Conservation (phyloP, 2,797 vertebrate genomes). For the Diplodus puntazzo region DNA sequence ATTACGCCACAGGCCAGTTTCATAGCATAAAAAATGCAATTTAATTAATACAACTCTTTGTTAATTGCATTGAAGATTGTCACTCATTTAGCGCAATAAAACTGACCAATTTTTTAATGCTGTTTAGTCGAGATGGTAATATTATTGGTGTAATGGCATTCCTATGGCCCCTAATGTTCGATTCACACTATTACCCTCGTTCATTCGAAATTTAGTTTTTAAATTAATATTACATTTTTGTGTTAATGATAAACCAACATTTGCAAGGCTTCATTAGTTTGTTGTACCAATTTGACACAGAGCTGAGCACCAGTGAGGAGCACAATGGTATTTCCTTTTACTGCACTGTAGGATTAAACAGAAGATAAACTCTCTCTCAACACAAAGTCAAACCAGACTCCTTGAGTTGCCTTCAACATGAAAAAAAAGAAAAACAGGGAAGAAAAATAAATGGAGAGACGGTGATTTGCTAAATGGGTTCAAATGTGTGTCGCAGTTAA, state of each 20-base stretch:
- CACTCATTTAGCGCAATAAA: constrained; percentile 47
- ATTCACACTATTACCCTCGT: constrained; percentile 74
- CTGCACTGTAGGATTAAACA: constrained; percentile 26
- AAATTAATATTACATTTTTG: constrained; percentile 76
- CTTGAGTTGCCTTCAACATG: constrained; percentile 63
- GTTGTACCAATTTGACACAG: constrained; percentile 64
- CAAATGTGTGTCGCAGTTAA: constrained; percentile 88
- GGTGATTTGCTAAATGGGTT: constrained; percentile 89
- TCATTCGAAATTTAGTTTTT: constrained; percentile 67
- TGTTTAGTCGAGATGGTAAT: constrained; percentile 64
- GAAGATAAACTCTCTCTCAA: constrained; percentile 15
- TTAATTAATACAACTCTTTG: constrained; percentile 51
- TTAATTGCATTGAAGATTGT: constrained; percentile 55
- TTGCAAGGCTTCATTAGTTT: constrained; percentile 76
- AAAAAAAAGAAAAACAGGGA: constrained; percentile 64
- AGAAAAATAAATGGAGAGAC: constrained; percentile 81
- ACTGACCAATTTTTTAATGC: constrained; percentile 55
- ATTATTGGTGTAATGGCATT: constrained; percentile 71
- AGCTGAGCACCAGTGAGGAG: constrained; percentile 52
- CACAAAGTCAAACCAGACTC: constrained; percentile 61
- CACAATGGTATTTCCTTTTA: constrained; percentile 35
- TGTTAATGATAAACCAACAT: constrained; percentile 72
- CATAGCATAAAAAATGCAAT: constrained; percentile 41
- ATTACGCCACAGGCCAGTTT: constrained; percentile 31
- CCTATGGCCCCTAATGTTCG: constrained; percentile 70